Conservation (phyloP, 2,888 invertebrate genomes). For the Temnothorax unifasciatus region DNA sequence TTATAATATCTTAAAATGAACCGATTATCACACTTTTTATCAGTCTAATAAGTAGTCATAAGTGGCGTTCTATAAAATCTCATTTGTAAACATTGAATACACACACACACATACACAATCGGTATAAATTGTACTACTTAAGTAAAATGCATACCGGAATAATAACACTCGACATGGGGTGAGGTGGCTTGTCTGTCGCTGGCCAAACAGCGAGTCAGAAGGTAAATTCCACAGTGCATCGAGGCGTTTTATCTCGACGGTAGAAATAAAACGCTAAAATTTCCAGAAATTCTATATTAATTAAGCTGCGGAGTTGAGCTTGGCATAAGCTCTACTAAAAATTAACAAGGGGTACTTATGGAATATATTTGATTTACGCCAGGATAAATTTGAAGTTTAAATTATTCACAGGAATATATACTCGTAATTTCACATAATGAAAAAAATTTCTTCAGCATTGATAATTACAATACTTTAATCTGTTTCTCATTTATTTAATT, state of each 20-base stretch:
- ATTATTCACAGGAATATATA: conserved; percentile 38
- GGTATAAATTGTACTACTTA: conserved; percentile 43
- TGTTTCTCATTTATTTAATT: conserved; percentile 34
- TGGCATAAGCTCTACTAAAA: conserved; percentile 46
- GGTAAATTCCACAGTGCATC: conserved; percentile 66
- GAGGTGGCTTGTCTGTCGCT: conserved; percentile 46
- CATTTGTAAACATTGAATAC: neutral
- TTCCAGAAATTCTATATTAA: conserved; percentile 66
- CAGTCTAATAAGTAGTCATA: neutral
- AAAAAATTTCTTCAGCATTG: conserved; percentile 37
- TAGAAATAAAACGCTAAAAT: conserved; percentile 61
- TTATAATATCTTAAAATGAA: neutral
- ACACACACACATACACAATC: neutral
- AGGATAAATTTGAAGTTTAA: conserved; percentile 53
- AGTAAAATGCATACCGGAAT: conserved; percentile 33
- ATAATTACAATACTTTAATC: conserved; percentile 35
- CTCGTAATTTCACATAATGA: conserved; percentile 25
- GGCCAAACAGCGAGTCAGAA: conserved; percentile 60
- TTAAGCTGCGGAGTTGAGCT: conserved; percentile 51
- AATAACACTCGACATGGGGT: conserved; percentile 45
- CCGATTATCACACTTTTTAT: neutral
- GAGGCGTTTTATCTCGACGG: conserved; percentile 54
- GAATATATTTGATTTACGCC: conserved; percentile 48
- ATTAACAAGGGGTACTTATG: conserved; percentile 52
- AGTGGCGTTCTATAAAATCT: neutral